Percentiles rank a stretch among this genome's conserved stretches.
These are phyloP conservation scores for Trissolcus brochymenae DNA, from an alignment of 2,888 invertebrate species.

Conservation along the genomic window DNA sequence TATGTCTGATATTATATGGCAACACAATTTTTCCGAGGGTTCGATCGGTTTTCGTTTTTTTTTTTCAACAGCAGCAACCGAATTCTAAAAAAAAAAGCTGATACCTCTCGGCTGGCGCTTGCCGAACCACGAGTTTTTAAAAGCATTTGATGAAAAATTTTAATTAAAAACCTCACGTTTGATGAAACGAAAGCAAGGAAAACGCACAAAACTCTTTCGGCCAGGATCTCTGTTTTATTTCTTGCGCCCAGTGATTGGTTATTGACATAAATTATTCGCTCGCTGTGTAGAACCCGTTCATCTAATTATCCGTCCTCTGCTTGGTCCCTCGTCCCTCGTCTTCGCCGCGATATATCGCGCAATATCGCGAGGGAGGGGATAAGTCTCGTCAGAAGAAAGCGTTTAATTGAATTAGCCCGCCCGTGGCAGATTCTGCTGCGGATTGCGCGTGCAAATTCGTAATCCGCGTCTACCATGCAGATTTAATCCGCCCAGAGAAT, in stretches of 20 bases:
- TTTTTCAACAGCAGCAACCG: too few species aligned
- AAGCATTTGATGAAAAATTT: constrained; percentile 46
- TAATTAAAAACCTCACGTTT: constrained; percentile 49
- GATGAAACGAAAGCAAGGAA: constrained; percentile 41
- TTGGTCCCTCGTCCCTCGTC: not conserved
- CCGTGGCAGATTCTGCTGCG: constrained; percentile 52
- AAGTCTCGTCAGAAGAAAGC: constrained; percentile 41
- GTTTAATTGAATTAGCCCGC: constrained; percentile 52
- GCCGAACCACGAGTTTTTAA: constrained; percentile 39
- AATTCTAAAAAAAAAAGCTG: constrained; percentile 37
- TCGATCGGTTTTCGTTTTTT: constrained; percentile 45
- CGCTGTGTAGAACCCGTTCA: not conserved
- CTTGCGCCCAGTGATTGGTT: constrained; percentile 19
- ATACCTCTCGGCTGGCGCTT: constrained; percentile 24
- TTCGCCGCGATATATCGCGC: constrained; percentile 45
- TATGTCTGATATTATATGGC: constrained; percentile 44
- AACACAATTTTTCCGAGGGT: constrained; percentile 37
- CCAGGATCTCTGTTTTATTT: constrained; percentile 7
- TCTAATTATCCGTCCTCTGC: too few species aligned
- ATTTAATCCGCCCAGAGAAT: constrained; percentile 59
- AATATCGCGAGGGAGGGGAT: constrained; percentile 17
- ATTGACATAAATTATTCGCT: constrained; percentile 40
- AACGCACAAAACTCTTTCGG: constrained; percentile 8
- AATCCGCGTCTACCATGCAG: constrained; percentile 52
- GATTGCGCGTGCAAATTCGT: constrained; percentile 58